Evolutionary conservation across 2,888 invertebrate genomes (phyloP), one percentile per base, ranked within the genome.

Genomic region (Cepaea hortensis): DNA sequence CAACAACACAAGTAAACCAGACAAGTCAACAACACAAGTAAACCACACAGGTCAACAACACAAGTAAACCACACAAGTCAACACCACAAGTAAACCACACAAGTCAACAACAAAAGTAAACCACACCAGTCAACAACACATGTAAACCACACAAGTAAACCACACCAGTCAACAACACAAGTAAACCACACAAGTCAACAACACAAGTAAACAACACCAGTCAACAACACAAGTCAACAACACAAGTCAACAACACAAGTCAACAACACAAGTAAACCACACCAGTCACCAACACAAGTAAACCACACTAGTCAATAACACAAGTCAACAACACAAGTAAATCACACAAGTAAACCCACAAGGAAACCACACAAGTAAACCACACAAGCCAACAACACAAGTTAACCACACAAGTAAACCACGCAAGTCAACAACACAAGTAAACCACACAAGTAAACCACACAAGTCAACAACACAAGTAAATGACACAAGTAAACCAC

Each of bases 341-440:
- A n/a, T n/a, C n/a, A n/a, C n/a, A n/a, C n/a, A n/a, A n/a, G n/a
- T n/a, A n/a, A n/a, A n/a, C n/a, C n/a, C n/a, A n/a, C n/a, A n/a
- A 89, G n/a, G 89, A 84, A 61, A 83, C 9, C 6, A 15, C 3
- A 9, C 72, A 3, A 81, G 72, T 20, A 0, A 15, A 79, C 9
- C 4, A 79, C 2, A 3, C 46, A 76, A 1, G 13, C 1, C 35
- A 35, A 46, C 11, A 79, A 1, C 1, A 35, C 35, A 35, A 35
- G 35, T 35, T 1, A 35, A 35, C 35, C 1, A 35, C 35, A 35
- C 35, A n/a, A n/a, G n/a, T n/a, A n/a, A n/a, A n/a, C n/a, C n/a
- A n/a, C n/a, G n/a, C n/a, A n/a, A n/a, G n/a, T n/a, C n/a, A 61
- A 83, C 9, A 65, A 15, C 3, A 9, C 72, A 3, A 81, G 72